Base-by-base conservation (phyloP, 2,888 invertebrate species). In the Andricus curvator region DNA sequence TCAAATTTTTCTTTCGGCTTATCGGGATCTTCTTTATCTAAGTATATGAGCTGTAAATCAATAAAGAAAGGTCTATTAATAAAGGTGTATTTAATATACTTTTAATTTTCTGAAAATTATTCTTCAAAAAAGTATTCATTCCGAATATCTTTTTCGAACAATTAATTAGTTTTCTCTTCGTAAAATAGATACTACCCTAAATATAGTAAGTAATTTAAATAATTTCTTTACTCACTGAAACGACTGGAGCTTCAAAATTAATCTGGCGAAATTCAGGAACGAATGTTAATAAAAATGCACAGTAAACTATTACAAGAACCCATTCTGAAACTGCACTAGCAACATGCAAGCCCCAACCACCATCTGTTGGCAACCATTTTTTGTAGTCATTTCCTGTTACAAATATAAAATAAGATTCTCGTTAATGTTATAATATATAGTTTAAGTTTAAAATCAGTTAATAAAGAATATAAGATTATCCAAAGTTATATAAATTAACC, bases 241-340 rank as follows among this genome's bases (percentile, higher is more conserved):
- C 86, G 15, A 84, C 84, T 15, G 89, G 88, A 33, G 87, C 83
- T 77, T 89, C 87, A 77, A 90, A 86, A 74, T 85, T 85, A 62
- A 90, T 88, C n/a, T 86, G 79, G 78, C 93, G 93, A 87, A 95
- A 94, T 85, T 95, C 95, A 20, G 92, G 90, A 29, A 93, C 93
- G 85, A 94, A 94, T 2, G 94, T 94, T 4, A 94, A 88, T 68
- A 95, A 92, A 88, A 93, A 94, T 44, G 93, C 84, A 65, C 79
- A 93, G 83, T 94, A 93, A 22, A 93, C 88, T 20, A 93, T 90
- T 2, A 94, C 94, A 84, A 94, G 92, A 9, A 93, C 88, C 95
- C 95, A 95, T 88, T 95, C 95, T 29, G 93, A 93, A 25, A 93
- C 91, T 2, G 94, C 94, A 80, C 94, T 94, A 25, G 93, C 90